phyloP scores from a whole-genome alignment of 1,140 invertebrate genomes.

The Trichonephila inaurata region DNA sequence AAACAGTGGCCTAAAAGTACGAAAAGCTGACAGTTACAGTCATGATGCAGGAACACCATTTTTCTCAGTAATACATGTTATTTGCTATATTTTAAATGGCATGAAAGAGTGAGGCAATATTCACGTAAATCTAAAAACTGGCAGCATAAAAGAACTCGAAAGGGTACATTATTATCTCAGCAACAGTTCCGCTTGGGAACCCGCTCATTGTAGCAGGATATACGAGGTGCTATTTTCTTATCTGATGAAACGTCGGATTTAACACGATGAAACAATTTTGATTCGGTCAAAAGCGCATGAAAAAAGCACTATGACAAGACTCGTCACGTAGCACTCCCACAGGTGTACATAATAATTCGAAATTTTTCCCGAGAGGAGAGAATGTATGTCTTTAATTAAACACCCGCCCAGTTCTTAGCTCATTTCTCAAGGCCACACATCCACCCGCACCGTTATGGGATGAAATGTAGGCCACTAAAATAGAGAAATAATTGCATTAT shows the following conservation, averaged over 20 bases:
- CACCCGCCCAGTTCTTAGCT: neutral
- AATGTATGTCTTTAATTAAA: neutral
- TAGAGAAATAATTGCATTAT: neutral
- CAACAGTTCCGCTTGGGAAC: neutral
- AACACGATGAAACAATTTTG: constrained; percentile 13
- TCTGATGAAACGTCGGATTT: constrained; percentile 14
- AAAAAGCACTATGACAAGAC: neutral
- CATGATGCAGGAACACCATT: too few relatives aligned
- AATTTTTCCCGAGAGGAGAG: neutral
- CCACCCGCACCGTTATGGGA: neutral
- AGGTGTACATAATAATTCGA: neutral
- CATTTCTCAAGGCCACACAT: neutral
- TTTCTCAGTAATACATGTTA: too few relatives aligned
- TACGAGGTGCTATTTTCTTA: neutral
- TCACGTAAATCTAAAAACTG: neutral
- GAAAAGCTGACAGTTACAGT: too few relatives aligned
- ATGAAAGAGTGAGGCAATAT: neutral
- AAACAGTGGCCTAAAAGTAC: too few relatives aligned
- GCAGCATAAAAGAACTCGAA: neutral
- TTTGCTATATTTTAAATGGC: too few relatives aligned
- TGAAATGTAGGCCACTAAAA: constrained; percentile 10
- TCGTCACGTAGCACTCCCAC: constrained; percentile 18
- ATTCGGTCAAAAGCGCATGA: neutral
- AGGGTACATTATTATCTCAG: neutral
- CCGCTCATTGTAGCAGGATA: neutral